Base-by-base conservation (phyloP, 2,888 invertebrate species). In the Drosophila meridionalis region DNA sequence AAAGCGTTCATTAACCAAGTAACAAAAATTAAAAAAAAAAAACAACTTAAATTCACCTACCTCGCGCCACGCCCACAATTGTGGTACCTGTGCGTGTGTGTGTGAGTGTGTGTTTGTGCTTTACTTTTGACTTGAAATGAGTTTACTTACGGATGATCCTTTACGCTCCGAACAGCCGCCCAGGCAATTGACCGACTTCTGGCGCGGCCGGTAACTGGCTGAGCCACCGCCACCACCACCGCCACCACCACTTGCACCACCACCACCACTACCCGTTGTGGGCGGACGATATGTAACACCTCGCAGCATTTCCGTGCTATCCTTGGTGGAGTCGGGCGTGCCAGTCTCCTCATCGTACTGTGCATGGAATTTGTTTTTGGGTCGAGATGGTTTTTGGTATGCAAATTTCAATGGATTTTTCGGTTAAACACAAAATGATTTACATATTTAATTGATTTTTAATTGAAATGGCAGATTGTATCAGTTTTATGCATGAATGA, bases 71-170 rank as follows among this genome's bases (percentile, higher is more conserved):
- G 11, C 50, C 42, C 28, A 59, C 28, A 28, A 34, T 34, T 43
- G 26, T 48, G 55, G n/a, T 28, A 40, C 8, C 14, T 38, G 55
- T 58, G 3, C 38, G 45, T 57, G 30, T 50, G 12, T 47, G 28
- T 28, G 14, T n/a, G 26, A 43, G 8, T 53, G 26, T 47, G 50
- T 42, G 14, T 38, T 12, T 38, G 4, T 42, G n/a, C 4, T 45
- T 45, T 11, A 12, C 3, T 38, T 43, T 7, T 0, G 28, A 45
- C 9, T 53, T 28, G 32, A 14, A 53, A 50, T 56, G 55, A 59
- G 56, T 32, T 42, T 92, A 95, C 96, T 96, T 95, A 96, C 96
- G 95, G 95, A 95, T 89, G 96, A 96, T 93, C 95, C 95, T 93
- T 96, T 95, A 86, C 95, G 95, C 90, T 96, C 95, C 92, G 95